Conservation (phyloP, 2,888 invertebrate species). For the Meloe dianella region DNA sequence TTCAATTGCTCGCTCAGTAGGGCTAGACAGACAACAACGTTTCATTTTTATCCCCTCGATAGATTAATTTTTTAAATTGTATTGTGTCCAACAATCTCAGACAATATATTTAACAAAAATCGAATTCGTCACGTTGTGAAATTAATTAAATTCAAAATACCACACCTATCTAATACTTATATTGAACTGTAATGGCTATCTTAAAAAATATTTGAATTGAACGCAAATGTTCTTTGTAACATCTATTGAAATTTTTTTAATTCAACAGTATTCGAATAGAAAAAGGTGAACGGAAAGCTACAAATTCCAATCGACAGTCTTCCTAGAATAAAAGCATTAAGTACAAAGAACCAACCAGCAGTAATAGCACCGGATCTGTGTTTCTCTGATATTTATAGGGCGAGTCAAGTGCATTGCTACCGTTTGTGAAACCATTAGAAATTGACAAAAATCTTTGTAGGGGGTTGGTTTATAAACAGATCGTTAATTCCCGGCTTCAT, state of each 20-base stretch:
- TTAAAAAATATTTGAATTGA: slow-evolving; percentile 3
- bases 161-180: neutral
- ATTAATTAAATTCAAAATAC: slow-evolving; percentile 10
- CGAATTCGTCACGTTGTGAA: slow-evolving; percentile 13
- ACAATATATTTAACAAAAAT: neutral
- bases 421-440: neutral
- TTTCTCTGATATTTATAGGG: slow-evolving; percentile 39
- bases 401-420: slow-evolving; percentile 40
- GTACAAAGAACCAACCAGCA: neutral
- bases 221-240: neutral
- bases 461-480: neutral
- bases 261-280: neutral
- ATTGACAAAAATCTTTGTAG: neutral
- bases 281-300: neutral
- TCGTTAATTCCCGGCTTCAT: neutral
- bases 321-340: slow-evolving; percentile 10
- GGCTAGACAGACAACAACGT: slow-evolving; percentile 19
- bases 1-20: slow-evolving; percentile 13
- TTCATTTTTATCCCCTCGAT: slow-evolving; percentile 24
- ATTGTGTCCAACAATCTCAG: slow-evolving; percentile 11
- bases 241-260: neutral
- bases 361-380: slow-evolving; percentile 34
- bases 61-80: slow-evolving; percentile 33
- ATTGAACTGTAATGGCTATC: neutral
- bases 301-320: neutral